phyloP scores from a whole-genome alignment of 2,888 invertebrate genomes.

The Ischnura elegans region DNA sequence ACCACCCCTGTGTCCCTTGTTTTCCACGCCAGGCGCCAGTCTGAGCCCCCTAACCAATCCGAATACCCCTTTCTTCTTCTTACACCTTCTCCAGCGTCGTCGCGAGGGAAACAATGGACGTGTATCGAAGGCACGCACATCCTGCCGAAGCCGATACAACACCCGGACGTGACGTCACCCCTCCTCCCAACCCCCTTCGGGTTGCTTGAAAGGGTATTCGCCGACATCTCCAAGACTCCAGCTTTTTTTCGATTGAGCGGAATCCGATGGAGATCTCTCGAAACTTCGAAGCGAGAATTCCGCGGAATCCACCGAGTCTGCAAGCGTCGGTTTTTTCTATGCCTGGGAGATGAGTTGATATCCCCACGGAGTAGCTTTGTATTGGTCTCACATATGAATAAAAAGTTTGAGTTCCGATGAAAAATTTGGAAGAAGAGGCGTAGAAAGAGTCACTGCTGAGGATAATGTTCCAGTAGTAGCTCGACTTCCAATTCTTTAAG shows the following conservation, averaged over 20 bases:
- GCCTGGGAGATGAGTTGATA: not conserved
- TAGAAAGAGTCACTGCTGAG: too few relatives aligned
- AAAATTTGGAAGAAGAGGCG: too few relatives aligned
- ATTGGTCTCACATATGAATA: not conserved
- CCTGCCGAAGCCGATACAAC: conserved; percentile 42
- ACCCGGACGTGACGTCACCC: conserved; percentile 52
- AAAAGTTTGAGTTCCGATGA: not conserved
- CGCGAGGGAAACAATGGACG: not conserved
- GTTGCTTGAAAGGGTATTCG: not conserved
- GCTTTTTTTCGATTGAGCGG: not conserved
- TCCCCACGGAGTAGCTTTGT: not conserved
- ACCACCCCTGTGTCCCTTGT: not conserved
- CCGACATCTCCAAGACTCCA: not conserved
- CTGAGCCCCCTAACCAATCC: not conserved
- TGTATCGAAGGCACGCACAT: conserved; percentile 40
- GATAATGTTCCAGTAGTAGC: too few relatives aligned
- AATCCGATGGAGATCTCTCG: not conserved
- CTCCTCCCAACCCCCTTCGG: not conserved
- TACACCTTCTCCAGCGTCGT: not conserved
- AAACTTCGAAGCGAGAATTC: not conserved
- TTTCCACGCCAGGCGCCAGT: conserved; percentile 11
- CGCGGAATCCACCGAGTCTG: not conserved
- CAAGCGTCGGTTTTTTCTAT: not conserved
- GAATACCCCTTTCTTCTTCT: not conserved
- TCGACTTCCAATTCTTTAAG: too few relatives aligned